These are phyloP conservation scores for Gymnoscopelus braueri DNA, from an alignment of 2,797 vertebrate species.

Conservation along the genomic window DNA sequence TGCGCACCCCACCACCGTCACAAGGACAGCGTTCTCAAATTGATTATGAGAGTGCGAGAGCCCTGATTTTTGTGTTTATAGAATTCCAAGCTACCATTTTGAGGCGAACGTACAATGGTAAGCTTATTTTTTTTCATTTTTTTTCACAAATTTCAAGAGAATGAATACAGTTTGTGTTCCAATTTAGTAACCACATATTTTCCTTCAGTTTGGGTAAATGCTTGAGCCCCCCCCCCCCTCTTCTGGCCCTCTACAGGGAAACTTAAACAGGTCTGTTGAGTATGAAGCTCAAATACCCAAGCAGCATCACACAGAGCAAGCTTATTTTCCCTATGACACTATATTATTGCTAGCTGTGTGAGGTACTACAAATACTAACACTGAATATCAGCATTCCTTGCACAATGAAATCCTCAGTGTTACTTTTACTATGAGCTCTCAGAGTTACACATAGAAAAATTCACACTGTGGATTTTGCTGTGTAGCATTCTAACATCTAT, in stretches of 20 bases:
- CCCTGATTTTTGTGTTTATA: constrained; percentile 67
- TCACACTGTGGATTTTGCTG: constrained; percentile 22
- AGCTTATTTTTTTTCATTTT: constrained; percentile 52
- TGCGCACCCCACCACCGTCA: constrained; percentile 67
- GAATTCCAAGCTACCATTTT: constrained; percentile 66
- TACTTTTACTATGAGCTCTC: no score
- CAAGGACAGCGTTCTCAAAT: constrained; percentile 76
- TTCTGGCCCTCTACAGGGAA: constrained; percentile 63
- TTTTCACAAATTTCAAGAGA: constrained; percentile 58
- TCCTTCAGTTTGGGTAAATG: constrained; percentile 67
- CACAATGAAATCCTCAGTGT: no score
- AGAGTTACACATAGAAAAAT: constrained; percentile 4
- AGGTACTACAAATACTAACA: background rate
- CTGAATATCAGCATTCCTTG: background rate
- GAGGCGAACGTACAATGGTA: constrained; percentile 61
- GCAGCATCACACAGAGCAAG: constrained; percentile 52
- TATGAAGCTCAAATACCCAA: constrained; percentile 62
- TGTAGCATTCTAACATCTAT: constrained; percentile 10
- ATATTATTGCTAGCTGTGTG: constrained; percentile 8
- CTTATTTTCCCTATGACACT: constrained; percentile 55
- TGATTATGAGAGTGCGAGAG: constrained; percentile 76
- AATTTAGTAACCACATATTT: constrained; percentile 72
- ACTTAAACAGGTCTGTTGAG: constrained; percentile 77
- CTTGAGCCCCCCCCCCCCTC: constrained; percentile 30
- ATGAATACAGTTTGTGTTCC: constrained; percentile 75